Evolutionary conservation across 2,888 invertebrate genomes (phyloP), one percentile per base, ranked within the genome.

Genomic region (Spisula subtruncata): DNA sequence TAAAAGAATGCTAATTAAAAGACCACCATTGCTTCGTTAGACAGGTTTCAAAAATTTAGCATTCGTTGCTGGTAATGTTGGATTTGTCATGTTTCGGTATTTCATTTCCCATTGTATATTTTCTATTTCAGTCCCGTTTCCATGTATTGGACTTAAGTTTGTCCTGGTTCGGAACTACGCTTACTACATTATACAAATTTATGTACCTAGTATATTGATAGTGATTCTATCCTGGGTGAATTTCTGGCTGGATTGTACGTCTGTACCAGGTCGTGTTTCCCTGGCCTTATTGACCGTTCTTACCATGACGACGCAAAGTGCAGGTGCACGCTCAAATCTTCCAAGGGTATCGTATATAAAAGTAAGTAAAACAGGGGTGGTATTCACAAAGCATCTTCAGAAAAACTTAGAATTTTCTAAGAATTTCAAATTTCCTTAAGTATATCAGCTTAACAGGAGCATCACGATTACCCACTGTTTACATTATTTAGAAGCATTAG

Each of bases 261-360:
- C 92, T 25, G 91, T 92, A n/a, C 91, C 93, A 5, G 93, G 91
- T 10, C 89, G 93, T 20, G 90, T 93, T 18, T 93, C 93, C 6
- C 66, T 93, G n/a, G 93, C 93, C 0, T 91, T 93, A 18, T 89
- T 93, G 2, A 93, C 93, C 20, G 93, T 94, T 6, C 93, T 94
- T 32, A 93, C 94, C 81, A 94, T 93, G 89, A 94, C 93, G 66
- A 93, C 93, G 10, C 93, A 93, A 87, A 92, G 91, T 71, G 85
- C 93, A 20, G 92, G 92, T 35, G 92, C 91, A n/a, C 90, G 90
- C 12, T 66, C 91, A 18, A 87, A 92, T 82, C 87, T 93, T 54
- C 93, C 93, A 48, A 86, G 89, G 32, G 92, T 93, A 48, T 92
- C 93, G 10, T 93, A 93, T 86, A 85, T 93, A 81, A 93, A 93